phyloP scores from a whole-genome alignment of 2,113 vertebrate species.

The Dipodomys merriami region DNA sequence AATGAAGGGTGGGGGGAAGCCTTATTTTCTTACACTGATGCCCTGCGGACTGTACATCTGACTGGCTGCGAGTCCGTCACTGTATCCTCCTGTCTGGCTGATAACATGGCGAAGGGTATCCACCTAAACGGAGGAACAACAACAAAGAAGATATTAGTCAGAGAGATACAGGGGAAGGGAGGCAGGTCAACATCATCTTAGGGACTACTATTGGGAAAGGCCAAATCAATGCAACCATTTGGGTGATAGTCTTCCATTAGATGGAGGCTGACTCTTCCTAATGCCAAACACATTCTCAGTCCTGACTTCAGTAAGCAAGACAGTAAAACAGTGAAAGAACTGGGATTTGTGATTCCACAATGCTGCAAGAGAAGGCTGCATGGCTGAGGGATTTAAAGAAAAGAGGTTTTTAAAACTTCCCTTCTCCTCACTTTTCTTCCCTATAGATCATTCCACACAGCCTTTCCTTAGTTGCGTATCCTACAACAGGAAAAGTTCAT shows the following conservation, averaged over 20 bases:
- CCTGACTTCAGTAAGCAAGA: neutral
- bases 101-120: slow-evolving; percentile 99
- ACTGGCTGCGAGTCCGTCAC: slow-evolving; percentile 98
- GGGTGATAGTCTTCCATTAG: neutral
- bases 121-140: slow-evolving; percentile 92
- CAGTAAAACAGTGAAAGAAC: neutral
- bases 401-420: neutral
- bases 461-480: neutral
- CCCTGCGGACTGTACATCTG: slow-evolving; percentile 99
- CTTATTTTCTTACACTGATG: slow-evolving; percentile 96
- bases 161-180: neutral
- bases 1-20: slow-evolving; percentile 70
- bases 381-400: rapidly evolving
- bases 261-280: neutral
- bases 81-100: slow-evolving; percentile 99
- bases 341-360: neutral
- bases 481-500: neutral
- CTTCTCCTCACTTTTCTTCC: neutral
- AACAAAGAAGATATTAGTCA: slow-evolving; percentile 77
- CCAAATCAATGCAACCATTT: neutral
- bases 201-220: neutral
- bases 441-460: rapidly evolving
- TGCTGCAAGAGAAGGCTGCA: rapidly evolving
- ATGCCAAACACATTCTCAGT: neutral
- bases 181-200: neutral